These are phyloP conservation scores for Pogonomyrmex californicus DNA, from an alignment of 1,140 invertebrate genomes.

Conservation along the genomic window DNA sequence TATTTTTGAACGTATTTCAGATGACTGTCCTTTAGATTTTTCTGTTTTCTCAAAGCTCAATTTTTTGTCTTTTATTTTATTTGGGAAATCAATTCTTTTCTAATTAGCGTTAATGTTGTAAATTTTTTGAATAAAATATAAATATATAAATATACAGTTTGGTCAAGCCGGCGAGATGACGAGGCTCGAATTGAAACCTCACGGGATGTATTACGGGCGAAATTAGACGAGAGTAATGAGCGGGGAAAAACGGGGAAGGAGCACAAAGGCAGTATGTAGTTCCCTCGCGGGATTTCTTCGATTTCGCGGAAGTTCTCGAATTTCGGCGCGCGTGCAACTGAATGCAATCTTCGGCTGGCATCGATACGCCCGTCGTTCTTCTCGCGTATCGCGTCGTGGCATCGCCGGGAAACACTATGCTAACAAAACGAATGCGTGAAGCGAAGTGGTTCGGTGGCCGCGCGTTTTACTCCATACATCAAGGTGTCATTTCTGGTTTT, in stretches of 20 bases:
- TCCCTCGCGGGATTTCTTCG: slow-evolving; percentile 13
- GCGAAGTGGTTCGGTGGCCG: slow-evolving; percentile 6
- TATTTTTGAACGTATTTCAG: too few species aligned
- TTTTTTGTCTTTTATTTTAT: too few species aligned
- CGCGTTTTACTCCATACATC: slow-evolving; percentile 26
- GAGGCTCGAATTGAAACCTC: neutral
- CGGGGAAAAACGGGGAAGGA: neutral
- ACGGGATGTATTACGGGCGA: slow-evolving; percentile 1
- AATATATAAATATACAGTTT: neutral
- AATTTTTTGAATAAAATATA: too few species aligned
- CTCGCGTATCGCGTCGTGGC: slow-evolving; percentile 46
- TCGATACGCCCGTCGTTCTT: slow-evolving; percentile 71
- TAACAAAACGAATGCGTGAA: slow-evolving; percentile 50
- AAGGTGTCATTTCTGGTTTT: slow-evolving; percentile 17
- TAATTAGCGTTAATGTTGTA: too few species aligned
- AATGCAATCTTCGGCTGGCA: slow-evolving; percentile 74
- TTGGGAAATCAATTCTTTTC: too few species aligned
- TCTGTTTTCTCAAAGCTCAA: too few species aligned
- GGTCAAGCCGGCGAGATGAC: neutral
- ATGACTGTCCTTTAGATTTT: too few species aligned
- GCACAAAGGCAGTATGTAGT: neutral
- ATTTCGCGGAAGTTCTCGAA: slow-evolving; percentile 72
- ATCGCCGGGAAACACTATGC: slow-evolving; percentile 48
- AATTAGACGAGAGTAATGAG: slow-evolving; percentile 16
- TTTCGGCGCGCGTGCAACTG: slow-evolving; percentile 63